These are phyloP conservation scores for Siniperca scherzeri DNA, from an alignment of 2,797 vertebrate genomes.

Conservation along the genomic window DNA sequence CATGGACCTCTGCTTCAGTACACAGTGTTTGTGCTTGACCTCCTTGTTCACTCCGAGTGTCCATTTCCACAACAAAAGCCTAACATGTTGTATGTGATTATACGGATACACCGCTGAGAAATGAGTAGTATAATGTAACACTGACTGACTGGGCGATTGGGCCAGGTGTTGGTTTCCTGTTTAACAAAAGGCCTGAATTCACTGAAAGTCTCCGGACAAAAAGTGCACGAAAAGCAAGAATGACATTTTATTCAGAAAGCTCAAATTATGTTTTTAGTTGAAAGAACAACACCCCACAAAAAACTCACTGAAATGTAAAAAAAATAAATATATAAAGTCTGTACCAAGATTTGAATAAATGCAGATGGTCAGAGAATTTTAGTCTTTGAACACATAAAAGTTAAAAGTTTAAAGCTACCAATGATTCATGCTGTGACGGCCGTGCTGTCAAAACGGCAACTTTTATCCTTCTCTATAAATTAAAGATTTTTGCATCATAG, in stretches of 20 bases:
- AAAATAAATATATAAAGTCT: conserved; percentile 1
- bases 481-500: conserved; percentile 52
- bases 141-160: conserved; percentile 45
- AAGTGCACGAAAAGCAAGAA: background rate
- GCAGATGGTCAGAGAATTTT: conserved; percentile 41
- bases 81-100: conserved; percentile 71
- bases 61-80: conserved; percentile 82
- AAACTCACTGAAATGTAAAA: background rate
- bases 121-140: conserved; percentile 73
- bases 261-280: background rate
- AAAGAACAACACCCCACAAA: conserved; percentile 19
- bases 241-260: conserved; percentile 1
- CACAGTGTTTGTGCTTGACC: conserved; percentile 75
- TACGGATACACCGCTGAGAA: conserved; percentile 57
- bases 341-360: conserved; percentile 31
- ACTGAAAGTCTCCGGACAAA: background rate
- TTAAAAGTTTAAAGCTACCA: conserved; percentile 41
- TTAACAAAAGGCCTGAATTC: conserved; percentile 49
- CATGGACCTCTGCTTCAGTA: conserved; percentile 71
- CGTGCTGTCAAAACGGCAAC: conserved; percentile 19
- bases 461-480: conserved; percentile 46
- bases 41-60: conserved; percentile 71
- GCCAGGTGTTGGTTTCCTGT: conserved; percentile 60
- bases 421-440: conserved; percentile 39
- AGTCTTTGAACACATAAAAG: conserved; percentile 25